These are phyloP conservation scores for Astyanax mexicanus DNA, from an alignment of 2,797 vertebrate genomes.

Conservation along the genomic window DNA sequence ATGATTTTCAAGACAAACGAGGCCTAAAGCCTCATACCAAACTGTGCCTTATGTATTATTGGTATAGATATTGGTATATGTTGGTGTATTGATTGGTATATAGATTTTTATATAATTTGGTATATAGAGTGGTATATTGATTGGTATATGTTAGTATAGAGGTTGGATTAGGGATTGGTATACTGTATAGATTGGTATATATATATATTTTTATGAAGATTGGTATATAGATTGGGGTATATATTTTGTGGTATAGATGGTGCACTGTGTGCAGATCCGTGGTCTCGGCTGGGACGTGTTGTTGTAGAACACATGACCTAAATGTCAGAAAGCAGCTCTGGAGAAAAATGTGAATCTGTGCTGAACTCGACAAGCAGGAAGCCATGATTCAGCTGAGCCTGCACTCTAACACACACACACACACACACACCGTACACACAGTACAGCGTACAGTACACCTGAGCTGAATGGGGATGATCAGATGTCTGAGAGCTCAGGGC, in stretches of 20 bases:
- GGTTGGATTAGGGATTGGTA: too few species aligned
- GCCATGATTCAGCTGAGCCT: constrained; percentile 50
- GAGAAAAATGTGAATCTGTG: constrained; percentile 19
- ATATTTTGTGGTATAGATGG: too few species aligned
- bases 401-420: constrained; percentile 37
- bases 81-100: too few species aligned
- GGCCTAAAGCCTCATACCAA: not conserved
- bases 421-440: constrained; percentile 6
- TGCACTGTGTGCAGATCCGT: too few species aligned
- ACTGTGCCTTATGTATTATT: not conserved
- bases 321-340: constrained; percentile 9
- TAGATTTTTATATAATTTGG: too few species aligned
- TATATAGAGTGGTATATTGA: too few species aligned
- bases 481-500: constrained; percentile 12
- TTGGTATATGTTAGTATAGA: too few species aligned
- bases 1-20: too few species aligned
- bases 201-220: too few species aligned
- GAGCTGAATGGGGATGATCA: constrained; percentile 28
- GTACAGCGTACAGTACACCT: not conserved
- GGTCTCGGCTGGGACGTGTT: not conserved
- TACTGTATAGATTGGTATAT: too few species aligned
- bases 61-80: too few species aligned
- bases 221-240: too few species aligned
- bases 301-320: not conserved
- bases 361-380: constrained; percentile 32